These are phyloP conservation scores for Macrobrachium rosenbergii DNA, from an alignment of 1,140 invertebrate genomes.

Conservation along the genomic window DNA sequence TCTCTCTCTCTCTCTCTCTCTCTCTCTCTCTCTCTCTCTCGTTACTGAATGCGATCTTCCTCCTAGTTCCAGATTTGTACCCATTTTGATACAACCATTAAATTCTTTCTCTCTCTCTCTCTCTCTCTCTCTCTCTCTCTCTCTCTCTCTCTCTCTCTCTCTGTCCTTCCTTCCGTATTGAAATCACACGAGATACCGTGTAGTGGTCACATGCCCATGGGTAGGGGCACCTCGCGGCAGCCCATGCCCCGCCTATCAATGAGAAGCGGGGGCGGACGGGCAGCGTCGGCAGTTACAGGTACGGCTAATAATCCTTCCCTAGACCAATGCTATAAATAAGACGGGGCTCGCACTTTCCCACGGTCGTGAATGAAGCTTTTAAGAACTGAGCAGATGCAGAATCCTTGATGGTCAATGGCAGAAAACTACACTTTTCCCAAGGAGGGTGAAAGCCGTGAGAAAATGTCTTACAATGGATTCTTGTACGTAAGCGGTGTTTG, in stretches of 20 bases:
- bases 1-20: neutral
- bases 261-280: too few species aligned
- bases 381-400: too few species aligned
- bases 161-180: neutral
- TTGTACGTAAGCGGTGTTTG: too few species aligned
- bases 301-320: too few species aligned
- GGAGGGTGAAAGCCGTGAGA: too few species aligned
- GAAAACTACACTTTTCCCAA: too few species aligned
- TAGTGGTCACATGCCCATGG: neutral
- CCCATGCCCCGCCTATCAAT: neutral
- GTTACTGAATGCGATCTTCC: neutral
- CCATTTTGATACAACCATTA: neutral
- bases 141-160: constrained; percentile 31
- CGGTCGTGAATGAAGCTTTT: too few species aligned
- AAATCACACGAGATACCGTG: neutral
- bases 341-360: too few species aligned
- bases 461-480: too few species aligned
- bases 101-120: constrained; percentile 18
- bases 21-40: neutral
- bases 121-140: constrained; percentile 31
- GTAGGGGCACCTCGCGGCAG: neutral
- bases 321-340: too few species aligned
- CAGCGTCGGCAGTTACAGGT: too few species aligned
- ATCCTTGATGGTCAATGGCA: too few species aligned
- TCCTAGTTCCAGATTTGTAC: neutral